Evolutionary conservation across 2,797 vertebrate species (phyloP).

Genomic region (Oreonectes daqikongensis): DNA sequence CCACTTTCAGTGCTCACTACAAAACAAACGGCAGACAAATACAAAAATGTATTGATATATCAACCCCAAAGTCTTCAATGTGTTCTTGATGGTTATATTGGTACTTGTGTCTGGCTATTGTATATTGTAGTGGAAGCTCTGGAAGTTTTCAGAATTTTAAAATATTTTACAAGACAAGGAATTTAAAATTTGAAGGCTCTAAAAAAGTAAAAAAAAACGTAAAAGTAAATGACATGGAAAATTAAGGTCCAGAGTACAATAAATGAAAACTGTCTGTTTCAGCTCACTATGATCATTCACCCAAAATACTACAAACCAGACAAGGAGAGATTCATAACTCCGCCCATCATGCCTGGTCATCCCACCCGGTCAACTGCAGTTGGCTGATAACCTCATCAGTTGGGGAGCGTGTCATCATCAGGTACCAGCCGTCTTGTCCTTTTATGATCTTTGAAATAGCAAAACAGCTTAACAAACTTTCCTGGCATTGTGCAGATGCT

Average conservation of each 20-base stretch:
- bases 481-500: neutral
- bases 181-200: too few relatives aligned
- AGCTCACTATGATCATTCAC: conserved; percentile 71
- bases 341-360: conserved; percentile 70
- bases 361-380: conserved; percentile 73
- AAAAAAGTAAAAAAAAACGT: too few relatives aligned
- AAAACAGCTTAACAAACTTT: neutral
- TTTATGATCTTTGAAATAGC: neutral
- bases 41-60: too few relatives aligned
- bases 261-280: conserved; percentile 3
- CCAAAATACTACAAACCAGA: conserved; percentile 68
- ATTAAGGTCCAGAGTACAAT: neutral
- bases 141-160: too few relatives aligned
- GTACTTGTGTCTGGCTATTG: too few relatives aligned
- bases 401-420: conserved; percentile 78
- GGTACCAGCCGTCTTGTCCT: conserved; percentile 64
- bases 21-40: too few relatives aligned
- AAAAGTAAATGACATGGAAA: too few relatives aligned
- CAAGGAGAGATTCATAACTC: conserved; percentile 76
- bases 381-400: conserved; percentile 79
- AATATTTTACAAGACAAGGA: neutral
- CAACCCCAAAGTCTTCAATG: neutral
- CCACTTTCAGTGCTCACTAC: too few relatives aligned
- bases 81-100: neutral
- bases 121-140: too few relatives aligned